Base-by-base conservation (phyloP, 2,888 invertebrate species). In the Celastrina argiolus region DNA sequence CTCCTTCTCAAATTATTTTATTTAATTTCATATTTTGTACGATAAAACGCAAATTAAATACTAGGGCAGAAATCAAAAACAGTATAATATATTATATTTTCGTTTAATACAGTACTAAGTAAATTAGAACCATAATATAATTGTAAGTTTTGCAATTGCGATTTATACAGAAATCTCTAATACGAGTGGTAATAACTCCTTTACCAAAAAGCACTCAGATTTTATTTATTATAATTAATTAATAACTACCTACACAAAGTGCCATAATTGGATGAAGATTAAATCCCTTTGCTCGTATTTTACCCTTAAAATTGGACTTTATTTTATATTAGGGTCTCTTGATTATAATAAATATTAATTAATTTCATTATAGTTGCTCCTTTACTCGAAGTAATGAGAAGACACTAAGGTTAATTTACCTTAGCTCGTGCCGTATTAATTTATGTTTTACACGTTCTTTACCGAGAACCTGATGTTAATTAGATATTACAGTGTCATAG, bases 361-460 rank as follows among this genome's bases (percentile, higher is more conserved):
- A 58, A 39, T 39, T 61, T 39, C 14, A 16, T 56, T 64, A 42
- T 58, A 58, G 28, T 58, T 31, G 31, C 63, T 18, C 41, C 51
- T 64, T 65, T 68, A 68, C 61, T 66, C 39, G 65, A 67, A 56
- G 66, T 70, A 69, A 72, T 71, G 67, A 71, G 69, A 68, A 69
- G 64, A 68, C 66, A 70, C 69, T 67, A 68, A 67, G 61, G 69
- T 69, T 66, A 69, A 70, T 72, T 70, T 67, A 69, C 59, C 66
- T 70, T 69, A 65, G 68, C 64, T 58, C 58, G 70, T 67, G 66
- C 69, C 72, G 67, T 69, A 72, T 68, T 70, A 70, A 70, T 71
- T 72, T 71, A 69, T 31, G 70, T 66, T 64, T 45, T 66, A 65
- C 56, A 51, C 64, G 68, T 42, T 63, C 61, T 70, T 68, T 65